Evolutionary conservation across 2,113 vertebrate species (phyloP), one percentile per base, ranked within the genome.

Genomic region (Paramormyrops kingsleyae): DNA sequence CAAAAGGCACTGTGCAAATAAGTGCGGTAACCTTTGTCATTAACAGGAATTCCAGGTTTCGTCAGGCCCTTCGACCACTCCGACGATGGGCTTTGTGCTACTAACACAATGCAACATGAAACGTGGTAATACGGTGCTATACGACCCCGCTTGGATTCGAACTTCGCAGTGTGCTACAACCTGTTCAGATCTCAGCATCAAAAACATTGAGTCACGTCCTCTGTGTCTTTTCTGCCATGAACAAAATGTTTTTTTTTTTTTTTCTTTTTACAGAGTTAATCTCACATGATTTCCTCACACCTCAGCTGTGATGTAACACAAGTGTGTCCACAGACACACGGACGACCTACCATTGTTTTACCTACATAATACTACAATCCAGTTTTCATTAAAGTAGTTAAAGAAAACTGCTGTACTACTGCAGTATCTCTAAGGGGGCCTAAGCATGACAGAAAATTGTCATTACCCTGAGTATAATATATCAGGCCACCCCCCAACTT

Each of bases 381-480:
- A 19, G 35, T 2, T 39, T 6, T 19, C 15, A 7, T 80, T 39
- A 77, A 39, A 39, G 1, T 35, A 31, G 9, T 17, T 17, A 1
- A 42, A 42, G 74, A 8, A 42, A 80, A 5, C 13, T 86, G 24
- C n/a, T 0, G 0, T 49, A 50, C 8, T 46, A 5, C 24, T 31
- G 13, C 74, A 80, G 13, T 19, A 17, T 83, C 31, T 42, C 52
- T 84, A 85, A 50, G 59, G n/a, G 52, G 24, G 12, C 50, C 62
- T 89, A 83, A 47, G 27, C 87, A 90, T 74, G 85, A 42, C 52
- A 62, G 19, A 27, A 19, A 83, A 46, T 1, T 35, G 17, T 84
- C 83, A 90, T 74, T 47, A 83, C 59, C 91, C 88, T 87, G 83
- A 89, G 88, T 74, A 85, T 70, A n/a, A 49, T 27, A 42, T 49